These are phyloP conservation scores for Notodonta ziczac DNA, from an alignment of 2,888 invertebrate genomes.

Conservation along the genomic window DNA sequence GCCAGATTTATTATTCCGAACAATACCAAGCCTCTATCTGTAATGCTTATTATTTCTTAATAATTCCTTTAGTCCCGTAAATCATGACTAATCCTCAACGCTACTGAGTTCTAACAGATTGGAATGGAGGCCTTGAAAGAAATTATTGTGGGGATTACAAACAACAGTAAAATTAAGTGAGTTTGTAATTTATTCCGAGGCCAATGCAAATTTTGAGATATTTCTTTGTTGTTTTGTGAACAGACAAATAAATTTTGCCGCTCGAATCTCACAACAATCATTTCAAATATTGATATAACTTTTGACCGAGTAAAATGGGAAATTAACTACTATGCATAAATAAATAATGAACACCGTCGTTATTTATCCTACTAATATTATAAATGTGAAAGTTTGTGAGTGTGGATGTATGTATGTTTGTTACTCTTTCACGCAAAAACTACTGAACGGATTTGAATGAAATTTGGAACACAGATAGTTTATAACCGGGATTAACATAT, in stretches of 20 bases:
- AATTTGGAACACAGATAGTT: too few species aligned
- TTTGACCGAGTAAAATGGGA: conserved; percentile 15
- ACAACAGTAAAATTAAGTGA: conserved; percentile 63
- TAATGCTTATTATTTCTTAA: conserved; percentile 47
- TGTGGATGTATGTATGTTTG: too few species aligned
- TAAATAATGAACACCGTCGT: too few species aligned
- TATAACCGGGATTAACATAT: too few species aligned
- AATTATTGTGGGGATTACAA: conserved; percentile 63
- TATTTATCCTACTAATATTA: too few species aligned
- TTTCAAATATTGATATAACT: conserved; percentile 45
- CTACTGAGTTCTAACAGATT: conserved; percentile 49
- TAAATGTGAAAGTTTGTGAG: too few species aligned
- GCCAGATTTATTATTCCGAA: conserved; percentile 19
- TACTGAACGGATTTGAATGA: too few species aligned
- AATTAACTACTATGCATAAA: not conserved
- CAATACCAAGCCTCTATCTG: conserved; percentile 26
- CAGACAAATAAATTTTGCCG: conserved; percentile 51
- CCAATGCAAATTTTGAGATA: conserved; percentile 52
- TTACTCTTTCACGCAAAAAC: too few species aligned
- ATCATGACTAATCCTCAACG: conserved; percentile 51
- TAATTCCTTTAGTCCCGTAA: conserved; percentile 46
- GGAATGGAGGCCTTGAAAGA: conserved; percentile 59
- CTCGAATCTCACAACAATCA: conserved; percentile 47
- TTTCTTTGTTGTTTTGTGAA: conserved; percentile 59
- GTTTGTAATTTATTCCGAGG: conserved; percentile 62